These are phyloP conservation scores for Cyanoderma ruficeps DNA, from an alignment of 2,113 vertebrate genomes.

Conservation along the genomic window DNA sequence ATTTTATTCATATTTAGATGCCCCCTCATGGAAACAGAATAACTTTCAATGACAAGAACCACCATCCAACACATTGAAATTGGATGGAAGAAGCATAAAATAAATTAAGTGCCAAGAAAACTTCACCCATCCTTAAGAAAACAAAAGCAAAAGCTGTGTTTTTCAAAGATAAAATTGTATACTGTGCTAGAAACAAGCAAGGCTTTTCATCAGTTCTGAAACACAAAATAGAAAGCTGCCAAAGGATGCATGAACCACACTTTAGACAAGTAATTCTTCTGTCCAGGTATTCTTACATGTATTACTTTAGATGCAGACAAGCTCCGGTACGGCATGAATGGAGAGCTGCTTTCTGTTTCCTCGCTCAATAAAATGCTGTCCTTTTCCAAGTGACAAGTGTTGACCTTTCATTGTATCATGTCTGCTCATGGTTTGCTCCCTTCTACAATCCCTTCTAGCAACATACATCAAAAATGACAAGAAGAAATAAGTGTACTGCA, in stretches of 20 bases:
- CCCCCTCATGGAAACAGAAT: background rate
- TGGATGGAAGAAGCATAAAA: background rate
- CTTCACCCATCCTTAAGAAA: slow-evolving; percentile 12
- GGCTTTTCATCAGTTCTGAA: background rate
- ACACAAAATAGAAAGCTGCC: background rate
- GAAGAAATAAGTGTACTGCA: background rate
- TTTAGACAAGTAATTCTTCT: slow-evolving; percentile 18
- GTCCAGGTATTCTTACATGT: background rate
- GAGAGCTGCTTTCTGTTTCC: background rate
- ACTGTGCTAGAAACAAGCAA: background rate
- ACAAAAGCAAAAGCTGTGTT: background rate
- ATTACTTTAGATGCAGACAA: slow-evolving; percentile 41
- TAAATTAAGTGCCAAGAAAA: background rate
- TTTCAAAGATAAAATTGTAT: background rate
- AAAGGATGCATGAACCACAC: background rate
- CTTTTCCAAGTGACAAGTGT: slow-evolving; percentile 26
- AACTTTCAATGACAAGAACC: background rate
- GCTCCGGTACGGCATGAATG: background rate
- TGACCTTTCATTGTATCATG: slow-evolving; percentile 12
- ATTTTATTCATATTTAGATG: background rate
- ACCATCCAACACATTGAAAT: background rate
- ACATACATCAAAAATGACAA: slow-evolving; percentile 41
- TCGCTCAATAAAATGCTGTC: slow-evolving; percentile 31
- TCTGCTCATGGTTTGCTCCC: background rate
- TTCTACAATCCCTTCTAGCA: slow-evolving; percentile 11